phyloP scores from a whole-genome alignment of 2,888 invertebrate species.

The Holacanthella duospinosa region DNA sequence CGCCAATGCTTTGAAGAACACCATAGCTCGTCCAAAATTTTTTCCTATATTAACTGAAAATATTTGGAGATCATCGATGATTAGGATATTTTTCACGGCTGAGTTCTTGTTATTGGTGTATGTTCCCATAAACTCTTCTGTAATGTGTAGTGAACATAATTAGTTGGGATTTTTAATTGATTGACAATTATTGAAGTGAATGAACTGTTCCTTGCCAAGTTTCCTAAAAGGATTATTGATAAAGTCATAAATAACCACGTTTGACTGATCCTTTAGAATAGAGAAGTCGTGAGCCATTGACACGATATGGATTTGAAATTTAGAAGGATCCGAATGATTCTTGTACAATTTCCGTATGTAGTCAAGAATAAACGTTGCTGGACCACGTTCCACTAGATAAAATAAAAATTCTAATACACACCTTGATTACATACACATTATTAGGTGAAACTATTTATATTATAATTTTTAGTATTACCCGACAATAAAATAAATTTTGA shows the following conservation, averaged over 20 bases:
- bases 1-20: slow-evolving; percentile 8
- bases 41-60: background rate
- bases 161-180: no score
- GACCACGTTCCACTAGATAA: background rate
- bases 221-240: background rate
- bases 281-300: background rate
- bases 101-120: background rate
- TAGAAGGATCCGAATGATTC: background rate
- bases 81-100: slow-evolving; percentile 15
- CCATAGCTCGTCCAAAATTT: background rate
- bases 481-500: background rate
- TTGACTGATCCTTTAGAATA: background rate
- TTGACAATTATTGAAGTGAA: no score
- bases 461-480: background rate
- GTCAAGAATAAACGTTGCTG: background rate
- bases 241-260: background rate
- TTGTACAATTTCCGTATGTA: background rate
- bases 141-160: no score
- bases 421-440: no score
- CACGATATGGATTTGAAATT: background rate
- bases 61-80: slow-evolving; percentile 25
- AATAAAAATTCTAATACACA: background rate
- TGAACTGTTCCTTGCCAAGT: no score
- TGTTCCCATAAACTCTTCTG: no score
- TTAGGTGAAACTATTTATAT: no score